These are phyloP conservation scores for Phylloscopus whistleri DNA, from an alignment of 2,113 vertebrate genomes.

Conservation along the genomic window DNA sequence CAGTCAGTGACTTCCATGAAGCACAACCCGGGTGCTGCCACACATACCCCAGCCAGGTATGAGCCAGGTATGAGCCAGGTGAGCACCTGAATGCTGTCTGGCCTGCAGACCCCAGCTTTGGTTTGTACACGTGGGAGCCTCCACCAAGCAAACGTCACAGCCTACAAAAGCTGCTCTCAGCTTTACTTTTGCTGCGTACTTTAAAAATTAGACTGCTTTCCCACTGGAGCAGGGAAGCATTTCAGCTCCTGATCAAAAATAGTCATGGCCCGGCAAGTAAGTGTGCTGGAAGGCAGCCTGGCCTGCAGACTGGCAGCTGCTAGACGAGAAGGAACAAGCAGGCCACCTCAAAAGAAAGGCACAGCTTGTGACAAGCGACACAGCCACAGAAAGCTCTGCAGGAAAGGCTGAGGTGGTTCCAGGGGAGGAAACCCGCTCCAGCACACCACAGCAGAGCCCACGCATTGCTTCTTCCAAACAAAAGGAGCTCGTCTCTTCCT, in stretches of 20 bases:
- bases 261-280: background rate
- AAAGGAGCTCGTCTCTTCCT: background rate
- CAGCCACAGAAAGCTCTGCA: fast-evolving
- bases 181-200: background rate
- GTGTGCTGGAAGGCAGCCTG: background rate
- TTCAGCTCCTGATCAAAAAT: background rate
- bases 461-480: background rate
- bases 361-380: background rate
- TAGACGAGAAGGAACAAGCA: background rate
- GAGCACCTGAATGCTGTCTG: background rate
- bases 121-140: background rate
- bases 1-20: background rate
- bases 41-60: fast-evolving
- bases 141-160: background rate
- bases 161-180: background rate
- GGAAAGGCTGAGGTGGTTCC: background rate
- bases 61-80: too few species aligned
- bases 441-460: background rate
- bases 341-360: background rate
- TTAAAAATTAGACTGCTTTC: background rate
- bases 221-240: background rate
- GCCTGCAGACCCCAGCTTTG: background rate
- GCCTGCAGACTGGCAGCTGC: background rate
- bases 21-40: background rate
- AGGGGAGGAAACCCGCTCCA: background rate